Evolutionary conservation across 2,888 invertebrate species (phyloP).

Genomic region (Dicranocentrus wangi): DNA sequence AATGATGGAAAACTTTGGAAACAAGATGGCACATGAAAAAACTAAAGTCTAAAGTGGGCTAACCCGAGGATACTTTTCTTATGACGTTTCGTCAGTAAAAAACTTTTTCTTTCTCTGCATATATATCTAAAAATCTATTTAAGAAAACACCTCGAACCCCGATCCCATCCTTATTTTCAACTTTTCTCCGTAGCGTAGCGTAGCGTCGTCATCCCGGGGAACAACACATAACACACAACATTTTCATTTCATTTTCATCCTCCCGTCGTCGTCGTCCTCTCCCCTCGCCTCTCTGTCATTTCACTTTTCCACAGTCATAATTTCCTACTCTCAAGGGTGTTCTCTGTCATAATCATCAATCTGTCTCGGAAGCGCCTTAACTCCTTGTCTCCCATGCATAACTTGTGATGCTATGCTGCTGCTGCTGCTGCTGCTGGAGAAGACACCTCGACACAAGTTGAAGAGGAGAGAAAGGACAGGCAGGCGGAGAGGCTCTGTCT

Average conservation of each 20-base stretch:
- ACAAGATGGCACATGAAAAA: no score
- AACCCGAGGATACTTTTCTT: no score
- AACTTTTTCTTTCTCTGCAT: no score
- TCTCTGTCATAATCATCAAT: conserved; percentile 63
- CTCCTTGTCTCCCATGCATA: conserved; percentile 51
- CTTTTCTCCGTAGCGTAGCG: no score
- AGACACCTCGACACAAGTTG: conserved; percentile 21
- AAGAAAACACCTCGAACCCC: no score
- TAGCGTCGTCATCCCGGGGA: no score
- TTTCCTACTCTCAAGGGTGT: conserved; percentile 58
- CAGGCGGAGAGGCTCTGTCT: no score
- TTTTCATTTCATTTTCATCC: conserved; percentile 58
- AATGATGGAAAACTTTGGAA: conserved; percentile 29
- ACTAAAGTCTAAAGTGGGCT: no score
- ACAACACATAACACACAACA: conserved; percentile 19
- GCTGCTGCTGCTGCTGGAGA: not conserved
- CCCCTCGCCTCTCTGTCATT: conserved; percentile 31
- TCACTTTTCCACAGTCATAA: conserved; percentile 49
- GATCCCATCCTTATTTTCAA: no score
- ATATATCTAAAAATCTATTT: no score
- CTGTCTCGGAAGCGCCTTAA: conserved; percentile 56
- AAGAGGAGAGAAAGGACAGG: no score
- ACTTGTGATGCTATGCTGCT: conserved; percentile 27
- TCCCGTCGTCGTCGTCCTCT: conserved; percentile 1
- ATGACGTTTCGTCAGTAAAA: no score